These are phyloP conservation scores for Brachionus sp. DNA, from an alignment of 1,140 invertebrate species.

Conservation along the genomic window DNA sequence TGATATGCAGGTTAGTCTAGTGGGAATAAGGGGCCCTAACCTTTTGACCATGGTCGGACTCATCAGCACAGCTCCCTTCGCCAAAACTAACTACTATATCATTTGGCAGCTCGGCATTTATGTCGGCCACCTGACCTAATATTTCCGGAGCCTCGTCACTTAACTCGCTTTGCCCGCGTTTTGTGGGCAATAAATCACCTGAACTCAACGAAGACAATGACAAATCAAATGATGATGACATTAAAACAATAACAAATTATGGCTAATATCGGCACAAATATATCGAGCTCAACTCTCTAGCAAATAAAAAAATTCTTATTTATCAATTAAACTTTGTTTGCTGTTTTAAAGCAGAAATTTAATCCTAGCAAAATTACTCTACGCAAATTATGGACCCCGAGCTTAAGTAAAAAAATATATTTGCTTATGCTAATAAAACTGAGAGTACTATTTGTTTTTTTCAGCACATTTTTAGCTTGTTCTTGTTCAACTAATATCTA, in stretches of 20 bases:
- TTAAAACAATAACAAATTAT: neutral
- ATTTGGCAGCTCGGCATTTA: neutral
- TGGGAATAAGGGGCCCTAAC: neutral
- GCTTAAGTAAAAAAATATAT: neutral
- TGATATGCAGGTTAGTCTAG: neutral
- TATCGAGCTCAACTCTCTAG: neutral
- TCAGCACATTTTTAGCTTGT: neutral
- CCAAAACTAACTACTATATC: conserved; percentile 4
- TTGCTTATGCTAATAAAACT: neutral
- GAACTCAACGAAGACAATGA: neutral
- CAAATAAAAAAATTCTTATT: neutral
- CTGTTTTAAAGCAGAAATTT: neutral
- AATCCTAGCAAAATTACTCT: neutral
- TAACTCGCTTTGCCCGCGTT: neutral
- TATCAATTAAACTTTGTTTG: neutral
- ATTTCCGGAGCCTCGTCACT: neutral
- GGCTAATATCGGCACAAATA: neutral
- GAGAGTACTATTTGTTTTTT: neutral
- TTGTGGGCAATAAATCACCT: neutral
- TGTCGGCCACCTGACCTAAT: neutral
- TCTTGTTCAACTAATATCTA: neutral
- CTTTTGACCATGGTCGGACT: conserved; percentile 16
- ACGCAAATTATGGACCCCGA: neutral
- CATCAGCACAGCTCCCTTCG: neutral
- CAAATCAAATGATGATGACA: conserved; percentile 21